Evolutionary conservation across 2,113 vertebrate species (phyloP), one percentile per base, ranked within the genome.

Genomic region (Engystomops pustulosus): DNA sequence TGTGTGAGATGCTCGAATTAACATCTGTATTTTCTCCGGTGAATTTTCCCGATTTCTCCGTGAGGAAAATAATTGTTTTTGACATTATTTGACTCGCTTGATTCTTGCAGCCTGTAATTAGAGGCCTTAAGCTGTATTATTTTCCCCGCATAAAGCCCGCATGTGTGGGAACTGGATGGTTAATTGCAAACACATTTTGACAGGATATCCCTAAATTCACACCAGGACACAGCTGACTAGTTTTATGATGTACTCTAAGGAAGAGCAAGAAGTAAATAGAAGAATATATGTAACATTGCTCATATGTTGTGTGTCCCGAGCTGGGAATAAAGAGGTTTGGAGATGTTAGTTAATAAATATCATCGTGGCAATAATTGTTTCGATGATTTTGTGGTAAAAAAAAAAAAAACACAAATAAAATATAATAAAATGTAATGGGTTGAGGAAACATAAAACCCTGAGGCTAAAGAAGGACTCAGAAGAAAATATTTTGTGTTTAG

Each of bases 71-170:
- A 90, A 95, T 95, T 93, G 91, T 85, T 93, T 94, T 90, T 95
- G 94, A 94, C 93, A 91, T 93, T 93, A 93, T 94, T 94, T 95
- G 90, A 92, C 93, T 92, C 91, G 91, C 88, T 93, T 92, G 91
- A 94, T 93, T 93, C 90, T 88, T 91, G 89, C 53, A 90, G 86
- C 80, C 87, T 89, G 34, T 94, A 94, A 95, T 95, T 94, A 92
- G 90, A 89, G 86, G 85, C 88, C 90, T 91, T 89, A 91, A 94
- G 92, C 0, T 88, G 92, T 84, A 69, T 84, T 78, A 49, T 83
- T 95, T 94, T 93, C 93, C 87, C 81, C 14, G 85, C 87, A 88
- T 89, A 87, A 89, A 84, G 38, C 87, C 79, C 89, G 85, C 89
- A 91, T 92, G 94, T 93, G 90, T 93, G 93, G 93, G 93, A 93